Base-by-base conservation (phyloP, 1,140 invertebrate genomes). In the Meloidogyne exigua region DNA sequence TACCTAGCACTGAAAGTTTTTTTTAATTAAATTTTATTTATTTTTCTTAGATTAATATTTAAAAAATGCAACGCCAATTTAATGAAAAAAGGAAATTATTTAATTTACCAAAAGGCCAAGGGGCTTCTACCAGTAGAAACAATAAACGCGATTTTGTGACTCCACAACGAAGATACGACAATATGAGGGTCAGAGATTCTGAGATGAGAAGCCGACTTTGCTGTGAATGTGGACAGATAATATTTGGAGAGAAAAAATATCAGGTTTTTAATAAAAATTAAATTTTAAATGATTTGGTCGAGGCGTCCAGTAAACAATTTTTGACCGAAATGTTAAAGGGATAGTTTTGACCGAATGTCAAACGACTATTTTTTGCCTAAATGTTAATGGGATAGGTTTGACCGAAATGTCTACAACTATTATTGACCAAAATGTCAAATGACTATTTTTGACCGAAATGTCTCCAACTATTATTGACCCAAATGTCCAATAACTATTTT, bases 151-250 rank as follows among this genome's bases (percentile, higher is more conserved):
- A 32, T 44, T 76, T 68, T 79, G 66, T 76, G 7, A 78, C 78
- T 21, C 65, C 74, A 0, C 77, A 78, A 63, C 67, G 77, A 42
- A 62, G 77, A 13, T 78, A 78, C n/a, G 77, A 78, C 77, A 78
- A 78, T 49, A 28, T 79, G 13, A 78, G 77, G n/a, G 68, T 78
- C 3, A 39, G 77, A 10, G 77, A 78, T 23, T 66, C 49, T 32
- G 77, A 78, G 28, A 63, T 79, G 13, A 15, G 25, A 36, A 76
- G 68, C 11, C 26, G 77, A 21, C 15, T 78, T 32, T 78, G 77
- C 28, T 28, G 28, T 13, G 77, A 78, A 18, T 78, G 77, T 71
- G 77, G 77, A 25, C 21, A 26, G n/a, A 25, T 75, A 42, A 64
- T 78, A 15, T 5, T 26, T 26, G 77, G 77, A 4, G 77, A 78